Conservation (phyloP, 2,797 vertebrate genomes). For the Cynodonichthys magdalenae region DNA sequence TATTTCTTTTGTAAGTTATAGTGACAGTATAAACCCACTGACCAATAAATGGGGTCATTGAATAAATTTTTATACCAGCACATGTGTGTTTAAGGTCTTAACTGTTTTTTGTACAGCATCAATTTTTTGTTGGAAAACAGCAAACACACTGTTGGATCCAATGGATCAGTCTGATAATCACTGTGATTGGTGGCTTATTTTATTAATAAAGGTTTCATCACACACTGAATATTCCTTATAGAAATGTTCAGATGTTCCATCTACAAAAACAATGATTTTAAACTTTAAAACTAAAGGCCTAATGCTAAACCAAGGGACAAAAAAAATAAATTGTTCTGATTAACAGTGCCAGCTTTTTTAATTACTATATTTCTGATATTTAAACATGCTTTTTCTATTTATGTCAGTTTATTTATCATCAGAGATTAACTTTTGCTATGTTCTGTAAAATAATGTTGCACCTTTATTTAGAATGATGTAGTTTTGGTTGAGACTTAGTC, state of each 20-base stretch:
- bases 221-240: conserved; percentile 45
- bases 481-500: too few relatives aligned
- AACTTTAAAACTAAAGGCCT: too few relatives aligned
- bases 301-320: too few relatives aligned
- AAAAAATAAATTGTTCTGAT: too few relatives aligned
- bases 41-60: conserved; percentile 69
- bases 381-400: too few relatives aligned
- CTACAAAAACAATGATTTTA: conserved; percentile 10
- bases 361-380: too few relatives aligned
- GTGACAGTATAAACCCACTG: conserved; percentile 69
- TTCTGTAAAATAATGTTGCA: too few relatives aligned
- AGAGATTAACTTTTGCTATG: too few relatives aligned
- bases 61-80: conserved; percentile 65
- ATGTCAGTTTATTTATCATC: too few relatives aligned
- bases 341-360: too few relatives aligned
- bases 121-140: conserved; percentile 28
- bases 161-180: conserved; percentile 69
- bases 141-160: conserved; percentile 36
- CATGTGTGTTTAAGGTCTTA: conserved; percentile 35
- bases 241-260: conserved; percentile 28
- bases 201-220: conserved; percentile 72
- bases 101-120: conserved; percentile 12
- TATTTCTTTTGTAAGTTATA: conserved; percentile 71
- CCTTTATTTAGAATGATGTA: too few relatives aligned
- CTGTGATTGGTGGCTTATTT: conserved; percentile 77